Percentiles rank a stretch among this genome's conserved stretches.
These are phyloP conservation scores for Chauna torquata DNA, from an alignment of 2,113 vertebrate genomes.

Conservation along the genomic window DNA sequence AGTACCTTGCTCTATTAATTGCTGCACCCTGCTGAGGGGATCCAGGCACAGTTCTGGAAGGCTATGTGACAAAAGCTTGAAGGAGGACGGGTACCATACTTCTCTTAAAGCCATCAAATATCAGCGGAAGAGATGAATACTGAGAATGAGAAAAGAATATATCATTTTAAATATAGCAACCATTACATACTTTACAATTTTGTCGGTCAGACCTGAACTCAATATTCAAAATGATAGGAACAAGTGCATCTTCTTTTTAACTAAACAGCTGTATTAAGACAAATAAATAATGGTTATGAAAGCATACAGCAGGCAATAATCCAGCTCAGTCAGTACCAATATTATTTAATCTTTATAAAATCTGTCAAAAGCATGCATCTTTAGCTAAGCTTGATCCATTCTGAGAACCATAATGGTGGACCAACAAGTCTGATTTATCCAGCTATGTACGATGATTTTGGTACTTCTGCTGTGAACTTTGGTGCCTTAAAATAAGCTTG, in stretches of 20 bases:
- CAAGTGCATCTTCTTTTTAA: not conserved
- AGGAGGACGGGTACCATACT: not conserved
- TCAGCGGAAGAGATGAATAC: not conserved
- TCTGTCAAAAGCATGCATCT: not conserved
- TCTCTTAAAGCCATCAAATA: not conserved
- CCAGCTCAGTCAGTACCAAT: not conserved
- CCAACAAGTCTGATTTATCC: not conserved
- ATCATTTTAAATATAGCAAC: not conserved
- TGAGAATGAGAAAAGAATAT: not conserved
- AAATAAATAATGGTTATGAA: not conserved
- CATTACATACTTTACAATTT: not conserved
- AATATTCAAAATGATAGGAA: not conserved
- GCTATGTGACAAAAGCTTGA: not conserved
- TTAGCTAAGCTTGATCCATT: not conserved
- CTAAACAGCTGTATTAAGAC: not conserved
- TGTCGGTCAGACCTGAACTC: not conserved
- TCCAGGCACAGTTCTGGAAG: not conserved
- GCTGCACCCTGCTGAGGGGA: not conserved
- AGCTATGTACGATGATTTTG: not conserved
- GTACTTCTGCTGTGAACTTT: not conserved
- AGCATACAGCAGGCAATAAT: not conserved
- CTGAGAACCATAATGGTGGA: not conserved
- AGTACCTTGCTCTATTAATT: not conserved
- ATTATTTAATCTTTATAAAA: not conserved
- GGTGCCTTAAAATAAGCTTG: not conserved